Evolutionary conservation across 1,140 invertebrate genomes (phyloP), one percentile per base, ranked within the genome.

Genomic region (Eupristina koningsbergeri): DNA sequence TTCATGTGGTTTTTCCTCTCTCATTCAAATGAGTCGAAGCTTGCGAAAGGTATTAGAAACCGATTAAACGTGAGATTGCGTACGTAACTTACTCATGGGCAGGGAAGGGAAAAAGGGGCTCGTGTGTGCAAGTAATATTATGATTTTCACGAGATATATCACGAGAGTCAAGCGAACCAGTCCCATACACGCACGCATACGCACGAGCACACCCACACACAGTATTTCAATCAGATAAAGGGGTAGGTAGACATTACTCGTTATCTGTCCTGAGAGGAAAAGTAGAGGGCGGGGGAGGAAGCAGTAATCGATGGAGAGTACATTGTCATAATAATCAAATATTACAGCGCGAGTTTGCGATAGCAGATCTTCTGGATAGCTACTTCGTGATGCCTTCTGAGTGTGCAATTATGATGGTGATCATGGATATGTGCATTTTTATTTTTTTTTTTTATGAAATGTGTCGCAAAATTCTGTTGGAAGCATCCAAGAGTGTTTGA

Each of bases 11-110:
- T 74, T 58, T 61, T 63, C 36, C 78, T 39, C 34, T 63, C 8
- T n/a, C 76, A 81, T 83, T 83, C 45, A 79, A 83, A 79, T 79
- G 76, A 83, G n/a, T 39, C 64, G 34, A 79, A 61, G 75, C 63
- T 77, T 78, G 81, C 81, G 81, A 64, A 64, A 74, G 71, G 81
- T 69, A 77, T 82, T 82, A 77, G 74, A 83, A 83, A 83, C 69
- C 81, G 74, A 83, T 83, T 83, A 73, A 71, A 39, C 71, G 71
- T 78, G 47, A 61, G 64, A 83, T 78, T 47, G 63, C 47, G 75
- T 36, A 26, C 50, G 50, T 36, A 47, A 64, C 71, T 64, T 53
- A 71, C 36, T 64, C 73, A 45, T 17, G 58, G 19, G 69, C 31
- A 61, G 8, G 31, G 19, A 67, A 22, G 77, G 22, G 64, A 41